Base-by-base conservation (phyloP, 2,888 invertebrate genomes). In the Gymnosoma rotundatum region DNA sequence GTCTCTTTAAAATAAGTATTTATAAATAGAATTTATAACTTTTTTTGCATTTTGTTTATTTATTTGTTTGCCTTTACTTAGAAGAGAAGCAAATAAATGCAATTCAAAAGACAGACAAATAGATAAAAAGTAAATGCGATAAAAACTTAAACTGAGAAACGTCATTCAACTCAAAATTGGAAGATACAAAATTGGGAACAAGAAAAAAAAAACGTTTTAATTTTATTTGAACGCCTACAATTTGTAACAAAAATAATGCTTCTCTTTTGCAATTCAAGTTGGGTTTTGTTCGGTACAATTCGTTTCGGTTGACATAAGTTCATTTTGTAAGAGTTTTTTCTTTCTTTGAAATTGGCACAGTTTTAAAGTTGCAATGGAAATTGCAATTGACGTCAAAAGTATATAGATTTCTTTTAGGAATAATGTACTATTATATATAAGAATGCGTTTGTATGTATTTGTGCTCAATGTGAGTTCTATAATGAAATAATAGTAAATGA, bases 331-430 rank as follows among this genome's bases (percentile, higher is more conserved):
- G 10, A n/a, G 16, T 45, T 48, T 14, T 48, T 14, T 14, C 12
- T 78, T 36, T 60, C 60, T 52, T 67, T 45, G 61, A 50, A 38
- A 48, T 18, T 21, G 45, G 2, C 25, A 52, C 16, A n/a, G 9
- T 66, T 66, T 58, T 36, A 58, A 73, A 52, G 18, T 66, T 70
- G 25, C 78, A 70, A 69, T n/a, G n/a, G n/a, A n/a, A n/a, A n/a
- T 66, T 83, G 70, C 70, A 78, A 64, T 74, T 74, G 52, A 83
- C 79, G 79, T 72, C 79, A 79, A 75, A 79, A 75, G 74, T 74
- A 70, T 72, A 70, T 75, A 67, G 66, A 64, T 78, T 52, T 64
- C 25, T 25, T 2, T 25, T 25, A 4, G 25, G 25, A 2, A 18
- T 75, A 52, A 16, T 42, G 14, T 14, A 42, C n/a, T 6, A 16